phyloP scores from a whole-genome alignment of 2,797 vertebrate genomes.

The Urosaurus nigricauda region DNA sequence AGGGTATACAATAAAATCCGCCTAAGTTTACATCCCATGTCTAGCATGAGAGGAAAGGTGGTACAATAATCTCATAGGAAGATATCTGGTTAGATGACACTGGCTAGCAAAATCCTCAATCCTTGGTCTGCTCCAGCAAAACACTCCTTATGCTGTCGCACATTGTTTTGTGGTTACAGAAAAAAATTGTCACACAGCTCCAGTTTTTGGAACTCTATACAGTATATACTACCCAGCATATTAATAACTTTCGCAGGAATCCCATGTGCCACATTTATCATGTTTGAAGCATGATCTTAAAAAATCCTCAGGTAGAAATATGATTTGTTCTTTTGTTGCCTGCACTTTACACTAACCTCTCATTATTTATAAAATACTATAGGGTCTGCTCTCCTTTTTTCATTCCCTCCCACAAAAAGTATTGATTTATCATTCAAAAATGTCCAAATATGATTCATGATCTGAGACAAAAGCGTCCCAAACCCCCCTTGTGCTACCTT shows the following conservation, averaged over 20 bases:
- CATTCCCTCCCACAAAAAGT: slow-evolving; percentile 59
- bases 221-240: background rate
- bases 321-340: slow-evolving; percentile 65
- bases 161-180: slow-evolving; percentile 17
- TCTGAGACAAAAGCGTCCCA: slow-evolving; percentile 57
- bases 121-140: background rate
- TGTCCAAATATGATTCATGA: slow-evolving; percentile 65
- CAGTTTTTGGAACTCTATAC: slow-evolving; percentile 26
- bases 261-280: slow-evolving; percentile 57
- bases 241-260: slow-evolving; percentile 50
- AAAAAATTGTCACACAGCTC: slow-evolving; percentile 42
- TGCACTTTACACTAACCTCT: slow-evolving; percentile 67
- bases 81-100: too few relatives aligned
- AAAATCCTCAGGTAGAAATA: slow-evolving; percentile 68
- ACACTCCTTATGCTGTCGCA: background rate
- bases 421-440: slow-evolving; percentile 68
- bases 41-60: too few relatives aligned
- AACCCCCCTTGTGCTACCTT: slow-evolving; percentile 47
- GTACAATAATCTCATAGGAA: too few relatives aligned
- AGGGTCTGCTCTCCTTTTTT: slow-evolving; percentile 37
- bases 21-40: too few relatives aligned
- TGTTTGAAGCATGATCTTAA: slow-evolving; percentile 61
- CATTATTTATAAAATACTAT: slow-evolving; percentile 75
- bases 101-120: background rate
- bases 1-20: too few relatives aligned